A percentile compares a stretch with the other conserved stretches of the same genome.
These are phyloP conservation scores for Phalanger gymnotis DNA, from an alignment of 2,797 vertebrate genomes.

Conservation along the genomic window DNA sequence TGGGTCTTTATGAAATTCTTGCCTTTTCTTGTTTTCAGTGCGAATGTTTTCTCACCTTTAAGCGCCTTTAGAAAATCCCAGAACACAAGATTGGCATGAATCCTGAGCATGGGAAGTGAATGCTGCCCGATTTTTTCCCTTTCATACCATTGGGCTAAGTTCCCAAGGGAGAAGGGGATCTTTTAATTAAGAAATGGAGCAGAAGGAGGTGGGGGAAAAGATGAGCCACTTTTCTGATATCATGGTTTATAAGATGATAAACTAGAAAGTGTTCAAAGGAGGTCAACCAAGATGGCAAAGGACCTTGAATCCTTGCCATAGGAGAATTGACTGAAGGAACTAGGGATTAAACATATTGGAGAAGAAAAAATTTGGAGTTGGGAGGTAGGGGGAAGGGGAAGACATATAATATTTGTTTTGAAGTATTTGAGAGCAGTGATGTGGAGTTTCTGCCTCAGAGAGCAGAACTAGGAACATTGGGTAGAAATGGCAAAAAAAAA, in stretches of 20 bases:
- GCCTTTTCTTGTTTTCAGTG: slow-evolving; percentile 82
- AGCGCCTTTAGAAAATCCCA: slow-evolving; percentile 94
- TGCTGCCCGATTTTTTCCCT: slow-evolving; percentile 58
- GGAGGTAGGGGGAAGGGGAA: too few species aligned
- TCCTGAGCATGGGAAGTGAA: slow-evolving; percentile 70
- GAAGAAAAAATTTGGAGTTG: background rate
- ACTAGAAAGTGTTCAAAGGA: background rate
- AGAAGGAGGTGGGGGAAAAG: slow-evolving; percentile 56
- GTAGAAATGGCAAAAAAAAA: background rate
- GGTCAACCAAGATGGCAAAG: background rate
- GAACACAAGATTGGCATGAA: slow-evolving; percentile 79
- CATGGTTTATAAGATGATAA: background rate
- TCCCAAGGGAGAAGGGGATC: slow-evolving; percentile 53
- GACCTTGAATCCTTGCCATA: background rate
- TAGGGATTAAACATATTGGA: background rate
- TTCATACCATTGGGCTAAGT: slow-evolving; percentile 48
- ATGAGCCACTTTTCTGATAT: slow-evolving; percentile 47
- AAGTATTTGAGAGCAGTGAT: background rate
- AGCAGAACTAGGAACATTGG: background rate
- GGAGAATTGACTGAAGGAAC: background rate
- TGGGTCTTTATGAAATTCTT: slow-evolving; percentile 88
- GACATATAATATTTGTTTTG: background rate
- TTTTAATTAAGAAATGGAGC: slow-evolving; percentile 34
- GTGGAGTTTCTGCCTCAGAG: background rate
- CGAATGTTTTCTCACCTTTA: slow-evolving; percentile 85